phyloP scores from a whole-genome alignment of 1,140 invertebrate species.

The Cotesia chilonis region DNA sequence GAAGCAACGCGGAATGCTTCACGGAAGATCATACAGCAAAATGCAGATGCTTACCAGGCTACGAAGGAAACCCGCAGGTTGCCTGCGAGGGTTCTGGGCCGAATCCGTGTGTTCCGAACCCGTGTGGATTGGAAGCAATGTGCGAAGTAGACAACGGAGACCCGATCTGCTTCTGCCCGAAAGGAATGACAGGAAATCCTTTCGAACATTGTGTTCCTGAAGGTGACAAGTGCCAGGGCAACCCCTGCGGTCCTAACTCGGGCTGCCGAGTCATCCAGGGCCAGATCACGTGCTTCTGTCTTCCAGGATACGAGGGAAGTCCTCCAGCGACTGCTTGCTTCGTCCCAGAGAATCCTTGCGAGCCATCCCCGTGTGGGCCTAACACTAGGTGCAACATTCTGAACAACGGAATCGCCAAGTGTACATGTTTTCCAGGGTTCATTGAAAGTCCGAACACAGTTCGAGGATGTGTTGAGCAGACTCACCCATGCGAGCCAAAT shows the following conservation, averaged over 20 bases:
- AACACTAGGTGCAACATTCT: constrained; percentile 86
- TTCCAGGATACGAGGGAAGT: constrained; percentile 88
- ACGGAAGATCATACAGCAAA: constrained; percentile 79
- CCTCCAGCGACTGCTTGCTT: constrained; percentile 76
- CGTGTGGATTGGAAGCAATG: constrained; percentile 83
- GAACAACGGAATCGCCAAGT: constrained; percentile 85
- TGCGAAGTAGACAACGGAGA: constrained; percentile 87
- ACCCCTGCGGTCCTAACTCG: constrained; percentile 84
- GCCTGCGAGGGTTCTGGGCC: constrained; percentile 72
- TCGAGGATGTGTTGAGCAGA: constrained; percentile 79
- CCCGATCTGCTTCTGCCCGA: constrained; percentile 89
- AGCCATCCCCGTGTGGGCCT: constrained; percentile 85
- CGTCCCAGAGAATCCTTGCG: constrained; percentile 79
- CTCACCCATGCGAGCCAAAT: constrained; percentile 83
- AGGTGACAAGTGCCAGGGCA: constrained; percentile 83
- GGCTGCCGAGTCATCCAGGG: constrained; percentile 78
- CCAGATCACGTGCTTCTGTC: constrained; percentile 81
- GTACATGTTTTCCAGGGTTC: constrained; percentile 83
- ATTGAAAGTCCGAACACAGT: constrained; percentile 88
- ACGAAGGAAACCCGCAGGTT: constrained; percentile 81
- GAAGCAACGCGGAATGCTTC: constrained; percentile 83
- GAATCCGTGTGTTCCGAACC: constrained; percentile 83
- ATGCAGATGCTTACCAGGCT: constrained; percentile 81
- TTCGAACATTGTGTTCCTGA: constrained; percentile 91
- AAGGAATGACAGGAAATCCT: constrained; percentile 89